Evolutionary conservation across 2,797 vertebrate genomes (phyloP).

Genomic region (Takifugu ocellatus): DNA sequence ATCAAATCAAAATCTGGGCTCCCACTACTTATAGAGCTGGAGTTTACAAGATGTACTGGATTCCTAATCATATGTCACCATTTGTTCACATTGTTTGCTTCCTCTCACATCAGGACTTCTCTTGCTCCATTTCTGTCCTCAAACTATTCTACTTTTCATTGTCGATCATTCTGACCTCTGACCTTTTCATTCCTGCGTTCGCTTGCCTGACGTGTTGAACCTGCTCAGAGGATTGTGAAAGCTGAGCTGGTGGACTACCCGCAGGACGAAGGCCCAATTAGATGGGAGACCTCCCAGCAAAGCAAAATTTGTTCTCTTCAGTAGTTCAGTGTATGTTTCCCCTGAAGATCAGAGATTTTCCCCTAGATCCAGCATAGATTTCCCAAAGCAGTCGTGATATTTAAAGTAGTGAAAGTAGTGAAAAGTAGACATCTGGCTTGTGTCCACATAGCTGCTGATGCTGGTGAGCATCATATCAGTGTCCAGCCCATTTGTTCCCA

Average conservation of each 20-base stretch:
- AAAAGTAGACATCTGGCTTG: slow-evolving; percentile 4
- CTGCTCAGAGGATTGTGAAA: slow-evolving; percentile 89
- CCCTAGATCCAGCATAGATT: too few relatives aligned
- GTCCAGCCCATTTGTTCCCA: background rate
- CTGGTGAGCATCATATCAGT: background rate
- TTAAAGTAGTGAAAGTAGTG: slow-evolving; percentile 1
- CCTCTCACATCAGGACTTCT: slow-evolving; percentile 25
- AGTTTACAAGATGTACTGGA: too few relatives aligned
- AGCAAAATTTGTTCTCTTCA: slow-evolving; percentile 94
- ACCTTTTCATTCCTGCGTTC: background rate
- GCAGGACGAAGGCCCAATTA: slow-evolving; percentile 84
- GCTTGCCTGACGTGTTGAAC: slow-evolving; percentile 29
- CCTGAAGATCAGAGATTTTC: too few relatives aligned
- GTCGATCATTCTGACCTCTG: slow-evolving; percentile 16
- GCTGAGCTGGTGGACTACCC: slow-evolving; percentile 93
- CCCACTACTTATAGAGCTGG: background rate
- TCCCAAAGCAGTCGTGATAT: too few relatives aligned
- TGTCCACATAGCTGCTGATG: background rate
- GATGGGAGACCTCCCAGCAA: slow-evolving; percentile 75
- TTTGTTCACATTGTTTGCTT: slow-evolving; percentile 22
- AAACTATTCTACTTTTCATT: slow-evolving; percentile 30
- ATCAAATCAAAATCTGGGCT: slow-evolving; percentile 1
- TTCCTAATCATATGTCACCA: background rate
- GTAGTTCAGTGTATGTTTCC: slow-evolving; percentile 75
- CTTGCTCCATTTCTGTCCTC: slow-evolving; percentile 25